A percentile compares a stretch with the other conserved stretches of the same genome.
These are phyloP conservation scores for Hippocampus guttulatus DNA, from an alignment of 2,113 vertebrate species.

Conservation along the genomic window DNA sequence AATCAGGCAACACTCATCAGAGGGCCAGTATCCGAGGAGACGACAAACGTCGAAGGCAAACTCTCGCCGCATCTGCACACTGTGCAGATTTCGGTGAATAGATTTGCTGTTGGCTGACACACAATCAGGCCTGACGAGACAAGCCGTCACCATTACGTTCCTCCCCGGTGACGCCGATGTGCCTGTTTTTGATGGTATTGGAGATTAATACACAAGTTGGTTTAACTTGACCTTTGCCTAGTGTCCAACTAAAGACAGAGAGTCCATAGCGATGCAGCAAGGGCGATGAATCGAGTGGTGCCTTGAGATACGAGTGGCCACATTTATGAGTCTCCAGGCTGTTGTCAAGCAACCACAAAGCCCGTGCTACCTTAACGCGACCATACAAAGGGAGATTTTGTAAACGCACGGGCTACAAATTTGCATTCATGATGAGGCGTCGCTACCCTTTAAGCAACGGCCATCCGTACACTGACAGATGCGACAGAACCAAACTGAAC, in stretches of 20 bases:
- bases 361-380: too few species aligned
- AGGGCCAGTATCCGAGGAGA: not conserved
- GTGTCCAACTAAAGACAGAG: not conserved
- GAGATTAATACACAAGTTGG: not conserved
- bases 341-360: too few species aligned
- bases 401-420: too few species aligned
- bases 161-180: not conserved
- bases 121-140: slow-evolving; percentile 15
- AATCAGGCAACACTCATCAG: not conserved
- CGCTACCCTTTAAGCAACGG: too few species aligned
- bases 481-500: too few species aligned
- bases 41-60: not conserved
- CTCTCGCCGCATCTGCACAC: not conserved
- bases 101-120: slow-evolving; percentile 15
- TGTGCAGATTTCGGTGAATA: not conserved
- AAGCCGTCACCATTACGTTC: not conserved
- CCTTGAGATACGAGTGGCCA: too few species aligned
- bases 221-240: not conserved
- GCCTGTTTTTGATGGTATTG: not conserved
- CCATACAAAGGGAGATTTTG: too few species aligned
- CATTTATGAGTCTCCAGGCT: too few species aligned
- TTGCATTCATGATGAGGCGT: too few species aligned
- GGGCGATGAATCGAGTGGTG: too few species aligned
- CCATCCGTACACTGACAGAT: too few species aligned
- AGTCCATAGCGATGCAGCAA: too few species aligned